phyloP scores from a whole-genome alignment of 2,888 invertebrate genomes.

The Ceramica pisi region DNA sequence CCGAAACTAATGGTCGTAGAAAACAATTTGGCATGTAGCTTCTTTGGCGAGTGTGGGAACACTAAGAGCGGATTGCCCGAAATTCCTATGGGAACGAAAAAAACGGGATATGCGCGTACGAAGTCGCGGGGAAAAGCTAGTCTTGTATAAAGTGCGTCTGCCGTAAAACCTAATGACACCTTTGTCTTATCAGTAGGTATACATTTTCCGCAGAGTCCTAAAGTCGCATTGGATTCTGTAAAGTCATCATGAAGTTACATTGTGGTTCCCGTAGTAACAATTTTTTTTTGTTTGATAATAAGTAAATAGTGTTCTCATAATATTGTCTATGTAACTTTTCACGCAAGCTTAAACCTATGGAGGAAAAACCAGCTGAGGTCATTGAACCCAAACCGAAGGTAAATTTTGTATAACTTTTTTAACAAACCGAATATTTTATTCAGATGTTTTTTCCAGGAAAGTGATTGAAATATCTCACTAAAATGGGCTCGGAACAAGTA shows the following conservation, averaged over 20 bases:
- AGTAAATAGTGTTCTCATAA: slow-evolving; percentile 7
- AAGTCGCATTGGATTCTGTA: not conserved
- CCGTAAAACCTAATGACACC: not conserved
- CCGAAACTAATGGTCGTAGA: too few relatives aligned
- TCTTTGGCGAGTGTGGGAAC: too few relatives aligned
- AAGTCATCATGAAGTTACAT: slow-evolving; percentile 2
- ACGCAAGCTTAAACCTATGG: slow-evolving; percentile 71
- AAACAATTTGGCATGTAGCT: too few relatives aligned
- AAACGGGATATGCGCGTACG: too few relatives aligned
- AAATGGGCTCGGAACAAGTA: not conserved
- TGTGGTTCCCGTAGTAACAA: not conserved
- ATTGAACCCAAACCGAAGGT: slow-evolving; percentile 74
- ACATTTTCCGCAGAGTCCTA: not conserved
- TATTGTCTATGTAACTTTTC: slow-evolving; percentile 50
- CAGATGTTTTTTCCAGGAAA: not conserved
- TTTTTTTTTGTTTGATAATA: not conserved
- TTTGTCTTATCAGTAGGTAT: not conserved
- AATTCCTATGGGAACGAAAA: too few relatives aligned
- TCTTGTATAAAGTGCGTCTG: not conserved
- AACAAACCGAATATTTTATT: not conserved
- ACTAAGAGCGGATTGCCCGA: too few relatives aligned
- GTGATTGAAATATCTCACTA: not conserved
- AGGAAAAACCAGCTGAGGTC: slow-evolving; percentile 65
- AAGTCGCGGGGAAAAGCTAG: too few relatives aligned
- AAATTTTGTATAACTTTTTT: slow-evolving; percentile 21